Base-by-base conservation (phyloP, 2,113 vertebrate species). In the Eretmochelys imbricata region DNA sequence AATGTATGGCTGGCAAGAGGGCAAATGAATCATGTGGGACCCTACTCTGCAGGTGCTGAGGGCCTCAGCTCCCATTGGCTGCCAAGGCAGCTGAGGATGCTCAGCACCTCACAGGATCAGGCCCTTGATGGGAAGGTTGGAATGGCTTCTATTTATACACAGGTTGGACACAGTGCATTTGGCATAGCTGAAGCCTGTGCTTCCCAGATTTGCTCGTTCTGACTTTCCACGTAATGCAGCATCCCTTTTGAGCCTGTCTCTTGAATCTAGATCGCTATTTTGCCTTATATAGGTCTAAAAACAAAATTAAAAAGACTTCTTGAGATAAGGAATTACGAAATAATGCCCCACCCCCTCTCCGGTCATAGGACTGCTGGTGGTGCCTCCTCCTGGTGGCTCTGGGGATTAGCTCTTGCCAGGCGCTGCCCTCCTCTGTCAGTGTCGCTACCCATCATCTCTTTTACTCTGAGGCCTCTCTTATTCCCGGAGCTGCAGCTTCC, bases 141-240 rank as follows among this genome's bases (percentile, higher is more conserved):
- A 76, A 38, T 17, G 29, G 69, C 85, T 94, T 27, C 76, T 90
- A 3, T n/a, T 62, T 82, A 1, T 48, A 48, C 62, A 29, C 65
- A 38, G 0, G 27, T 19, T 80, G 76, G n/a, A 13, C n/a, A 85
- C 38, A 3, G 53, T 0, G 0, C 22, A 20, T 75, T n/a, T 75
- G 48, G 62, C 35, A 8, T 3, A 27, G 46, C 25, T 14, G n/a
- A 31, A 62, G 84, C 46, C 81, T 46, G 0, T 55, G 82, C 82
- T 89, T 89, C 38, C 81, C 3, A 0, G 31, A 2, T 16, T 53
- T 49, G 84, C 75, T n/a, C 5, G 13, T 83, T 78, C 20, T 29
- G 11, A 42, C 8, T 81, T 51, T 8, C 72, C 12, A 20, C 11
- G 12, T 62, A 59, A 29, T 48, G 38, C 42, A 6, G 25, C 75